Evolutionary conservation across 2,113 vertebrate genomes (phyloP).

Genomic region (Tupaia chinensis): DNA sequence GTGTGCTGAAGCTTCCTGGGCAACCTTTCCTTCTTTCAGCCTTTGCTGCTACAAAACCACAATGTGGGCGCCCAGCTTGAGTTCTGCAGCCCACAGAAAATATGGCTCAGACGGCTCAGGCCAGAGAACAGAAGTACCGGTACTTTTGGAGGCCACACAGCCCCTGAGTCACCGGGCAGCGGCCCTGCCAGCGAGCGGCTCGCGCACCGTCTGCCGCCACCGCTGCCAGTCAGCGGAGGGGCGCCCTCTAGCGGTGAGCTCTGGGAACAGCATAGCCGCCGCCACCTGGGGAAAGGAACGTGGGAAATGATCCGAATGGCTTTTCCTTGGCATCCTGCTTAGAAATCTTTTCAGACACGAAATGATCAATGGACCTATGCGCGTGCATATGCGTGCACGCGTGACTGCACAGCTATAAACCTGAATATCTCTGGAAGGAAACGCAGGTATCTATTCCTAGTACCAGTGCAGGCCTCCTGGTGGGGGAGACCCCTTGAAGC

Average conservation of each 20-base stretch:
- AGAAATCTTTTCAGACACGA: background rate
- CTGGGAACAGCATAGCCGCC: background rate
- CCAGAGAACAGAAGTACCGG: constrained; percentile 55
- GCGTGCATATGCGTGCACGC: background rate
- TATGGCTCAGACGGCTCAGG: constrained; percentile 57
- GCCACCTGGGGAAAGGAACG: background rate
- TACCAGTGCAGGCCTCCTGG: background rate
- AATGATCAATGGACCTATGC: background rate
- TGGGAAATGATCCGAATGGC: background rate
- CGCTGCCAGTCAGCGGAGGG: background rate
- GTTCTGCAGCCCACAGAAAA: constrained; percentile 68
- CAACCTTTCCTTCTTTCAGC: constrained; percentile 51
- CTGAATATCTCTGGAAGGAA: background rate
- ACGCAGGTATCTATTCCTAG: background rate
- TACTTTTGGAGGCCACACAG: background rate
- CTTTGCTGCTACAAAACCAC: constrained; percentile 54
- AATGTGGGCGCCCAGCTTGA: constrained; percentile 52
- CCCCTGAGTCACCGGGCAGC: background rate
- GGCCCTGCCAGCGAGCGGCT: background rate
- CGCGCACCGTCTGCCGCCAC: background rate
- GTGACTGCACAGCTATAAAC: background rate
- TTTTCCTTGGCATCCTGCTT: background rate
- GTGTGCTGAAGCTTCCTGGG: constrained; percentile 39
- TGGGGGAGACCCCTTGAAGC: background rate
- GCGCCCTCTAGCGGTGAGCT: constrained; percentile 46